Evolutionary conservation across 2,797 vertebrate species (phyloP).

Genomic region (Sebastes minor): DNA sequence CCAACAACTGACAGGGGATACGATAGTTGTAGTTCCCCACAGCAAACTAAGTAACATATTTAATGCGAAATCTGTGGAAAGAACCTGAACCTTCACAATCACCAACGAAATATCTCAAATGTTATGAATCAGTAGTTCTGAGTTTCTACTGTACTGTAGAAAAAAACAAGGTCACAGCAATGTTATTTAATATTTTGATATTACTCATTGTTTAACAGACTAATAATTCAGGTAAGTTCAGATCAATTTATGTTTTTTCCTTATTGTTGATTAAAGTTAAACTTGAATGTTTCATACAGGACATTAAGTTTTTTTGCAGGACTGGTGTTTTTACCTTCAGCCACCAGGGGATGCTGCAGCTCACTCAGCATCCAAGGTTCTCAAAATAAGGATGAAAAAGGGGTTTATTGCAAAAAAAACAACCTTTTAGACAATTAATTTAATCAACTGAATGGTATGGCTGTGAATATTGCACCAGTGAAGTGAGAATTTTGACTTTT

Average conservation of each 20-base stretch:
- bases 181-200: not conserved
- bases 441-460: not conserved
- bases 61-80: not conserved
- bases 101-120: not conserved
- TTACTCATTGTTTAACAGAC: not conserved
- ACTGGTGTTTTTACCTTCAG: not conserved
- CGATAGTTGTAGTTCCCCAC: not conserved
- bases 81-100: not conserved
- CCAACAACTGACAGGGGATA: not conserved
- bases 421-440: not conserved
- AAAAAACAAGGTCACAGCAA: not conserved
- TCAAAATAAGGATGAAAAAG: not conserved
- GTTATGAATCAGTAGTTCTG: not conserved
- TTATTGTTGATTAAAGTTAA: not conserved
- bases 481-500: not conserved
- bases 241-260: not conserved
- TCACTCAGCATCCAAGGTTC: not conserved
- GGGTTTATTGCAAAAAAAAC: not conserved
- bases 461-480: not conserved
- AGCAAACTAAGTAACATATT: not conserved
- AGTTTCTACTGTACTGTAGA: not conserved
- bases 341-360: constrained; percentile 39
- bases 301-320: not conserved
- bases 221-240: not conserved
- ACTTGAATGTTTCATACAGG: not conserved